These are phyloP conservation scores for Polietes domitor DNA, from an alignment of 2,888 invertebrate genomes.

Conservation along the genomic window DNA sequence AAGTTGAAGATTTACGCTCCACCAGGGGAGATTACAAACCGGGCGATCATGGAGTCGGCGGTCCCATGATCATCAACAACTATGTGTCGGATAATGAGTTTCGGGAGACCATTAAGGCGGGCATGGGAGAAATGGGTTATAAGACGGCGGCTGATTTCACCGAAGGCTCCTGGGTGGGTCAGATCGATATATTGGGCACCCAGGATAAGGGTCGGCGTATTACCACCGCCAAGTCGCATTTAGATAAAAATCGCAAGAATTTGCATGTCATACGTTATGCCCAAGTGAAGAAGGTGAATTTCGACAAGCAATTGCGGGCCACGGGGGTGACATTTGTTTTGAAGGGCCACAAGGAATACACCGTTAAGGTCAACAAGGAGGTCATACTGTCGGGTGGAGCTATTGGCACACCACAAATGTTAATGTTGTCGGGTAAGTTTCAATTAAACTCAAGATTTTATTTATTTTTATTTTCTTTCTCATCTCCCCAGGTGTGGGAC, in stretches of 20 bases:
- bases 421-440: slow-evolving; percentile 90
- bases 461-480: background rate
- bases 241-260: slow-evolving; percentile 83
- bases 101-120: slow-evolving; percentile 87
- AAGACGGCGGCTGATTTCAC: slow-evolving; percentile 89
- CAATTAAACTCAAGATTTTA: background rate
- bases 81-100: slow-evolving; percentile 89
- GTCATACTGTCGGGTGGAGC: slow-evolving; percentile 94
- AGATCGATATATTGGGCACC: slow-evolving; percentile 93
- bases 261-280: slow-evolving; percentile 84
- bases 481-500: slow-evolving; percentile 78
- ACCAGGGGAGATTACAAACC: slow-evolving; percentile 71
- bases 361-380: slow-evolving; percentile 86
- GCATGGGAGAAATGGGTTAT: slow-evolving; percentile 90
- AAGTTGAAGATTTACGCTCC: slow-evolving; percentile 87
- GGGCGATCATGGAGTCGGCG: slow-evolving; percentile 84
- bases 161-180: slow-evolving; percentile 91
- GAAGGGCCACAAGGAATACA: slow-evolving; percentile 82
- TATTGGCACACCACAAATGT: slow-evolving; percentile 94
- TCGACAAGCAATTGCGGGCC: slow-evolving; percentile 82
- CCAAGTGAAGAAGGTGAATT: slow-evolving; percentile 83
- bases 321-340: slow-evolving; percentile 81
- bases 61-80: slow-evolving; percentile 81
- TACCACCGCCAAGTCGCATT: slow-evolving; percentile 89
- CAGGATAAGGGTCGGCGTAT: slow-evolving; percentile 90